Evolutionary conservation across 2,888 invertebrate genomes (phyloP).

Genomic region (Julus scandinavius): DNA sequence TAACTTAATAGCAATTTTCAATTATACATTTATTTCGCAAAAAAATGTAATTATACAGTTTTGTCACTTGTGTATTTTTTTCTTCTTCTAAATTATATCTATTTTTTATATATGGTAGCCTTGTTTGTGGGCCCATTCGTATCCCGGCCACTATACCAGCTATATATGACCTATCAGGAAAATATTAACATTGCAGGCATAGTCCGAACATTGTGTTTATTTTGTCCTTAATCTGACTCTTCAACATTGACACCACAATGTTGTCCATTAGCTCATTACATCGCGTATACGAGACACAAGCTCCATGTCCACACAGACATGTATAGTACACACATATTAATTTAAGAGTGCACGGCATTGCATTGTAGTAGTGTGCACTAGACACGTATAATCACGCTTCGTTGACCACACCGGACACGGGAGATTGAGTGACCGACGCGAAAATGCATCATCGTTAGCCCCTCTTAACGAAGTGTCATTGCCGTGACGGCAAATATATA

Average conservation of each 20-base stretch:
- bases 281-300: background rate
- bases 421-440: background rate
- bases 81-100: too few species aligned
- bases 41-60: too few species aligned
- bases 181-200: too few species aligned
- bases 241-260: background rate
- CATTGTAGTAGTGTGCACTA: background rate
- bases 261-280: too few species aligned
- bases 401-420: background rate
- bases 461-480: constrained; percentile 1
- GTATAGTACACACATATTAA: background rate
- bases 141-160: too few species aligned
- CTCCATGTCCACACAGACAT: background rate
- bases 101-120: too few species aligned
- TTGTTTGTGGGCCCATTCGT: too few species aligned
- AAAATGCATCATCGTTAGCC: background rate
- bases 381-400: background rate
- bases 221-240: background rate
- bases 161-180: too few species aligned
- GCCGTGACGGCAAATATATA: background rate
- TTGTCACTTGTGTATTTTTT: too few species aligned
- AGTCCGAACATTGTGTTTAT: background rate
- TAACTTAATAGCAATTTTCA: too few species aligned
- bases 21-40: too few species aligned
- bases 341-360: background rate